Conservation (phyloP, 2,113 vertebrate genomes). For the Pithys albifrons region DNA sequence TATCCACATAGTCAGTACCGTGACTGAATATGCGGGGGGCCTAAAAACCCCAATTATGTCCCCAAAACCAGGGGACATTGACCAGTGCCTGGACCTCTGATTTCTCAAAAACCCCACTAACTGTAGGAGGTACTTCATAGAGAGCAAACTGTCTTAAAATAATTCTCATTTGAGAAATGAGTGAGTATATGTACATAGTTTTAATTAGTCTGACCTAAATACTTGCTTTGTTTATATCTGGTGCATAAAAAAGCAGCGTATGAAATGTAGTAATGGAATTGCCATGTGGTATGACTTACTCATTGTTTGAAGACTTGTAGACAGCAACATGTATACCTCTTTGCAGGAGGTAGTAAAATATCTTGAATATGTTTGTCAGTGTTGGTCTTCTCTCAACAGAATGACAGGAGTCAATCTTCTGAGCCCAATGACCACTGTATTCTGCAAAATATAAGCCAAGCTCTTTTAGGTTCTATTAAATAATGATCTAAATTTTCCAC, state of each 20-base stretch:
- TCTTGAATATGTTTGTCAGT: neutral
- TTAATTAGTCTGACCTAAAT: neutral
- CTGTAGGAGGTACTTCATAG: neutral
- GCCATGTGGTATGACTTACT: neutral
- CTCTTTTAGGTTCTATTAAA: neutral
- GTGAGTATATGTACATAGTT: neutral
- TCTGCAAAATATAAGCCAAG: neutral
- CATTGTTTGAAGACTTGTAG: neutral
- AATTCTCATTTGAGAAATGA: neutral
- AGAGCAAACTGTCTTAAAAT: neutral
- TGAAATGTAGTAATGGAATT: neutral
- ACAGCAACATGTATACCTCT: neutral
- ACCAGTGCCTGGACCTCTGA: neutral
- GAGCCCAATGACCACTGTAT: neutral
- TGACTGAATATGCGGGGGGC: neutral
- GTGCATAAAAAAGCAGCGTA: neutral
- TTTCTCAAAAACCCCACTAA: neutral
- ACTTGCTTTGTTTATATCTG: neutral
- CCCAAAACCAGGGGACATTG: neutral
- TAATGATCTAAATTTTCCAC: neutral
- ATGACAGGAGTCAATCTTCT: neutral
- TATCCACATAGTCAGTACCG: neutral
- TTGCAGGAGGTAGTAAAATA: neutral
- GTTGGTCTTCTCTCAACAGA: neutral
- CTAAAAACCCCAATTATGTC: neutral